These are phyloP conservation scores for Xiphorhynchus elegans DNA, from an alignment of 2,113 vertebrate genomes.

Conservation along the genomic window DNA sequence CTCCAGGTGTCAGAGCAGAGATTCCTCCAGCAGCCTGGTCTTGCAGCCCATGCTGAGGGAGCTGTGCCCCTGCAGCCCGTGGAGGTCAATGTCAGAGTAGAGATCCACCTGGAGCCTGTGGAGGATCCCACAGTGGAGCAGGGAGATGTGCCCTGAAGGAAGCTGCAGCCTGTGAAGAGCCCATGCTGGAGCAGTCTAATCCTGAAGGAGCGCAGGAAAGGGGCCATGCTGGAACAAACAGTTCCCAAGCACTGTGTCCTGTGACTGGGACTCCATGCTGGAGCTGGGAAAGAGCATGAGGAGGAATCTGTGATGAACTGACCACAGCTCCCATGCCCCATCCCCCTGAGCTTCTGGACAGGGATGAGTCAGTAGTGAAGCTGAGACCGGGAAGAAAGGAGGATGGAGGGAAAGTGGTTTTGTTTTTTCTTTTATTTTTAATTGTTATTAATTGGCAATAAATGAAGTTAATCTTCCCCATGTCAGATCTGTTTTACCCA, in stretches of 20 bases:
- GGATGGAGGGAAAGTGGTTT: neutral
- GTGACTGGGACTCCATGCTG: rapidly evolving
- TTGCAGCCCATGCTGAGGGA: neutral
- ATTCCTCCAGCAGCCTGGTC: too few relatives aligned
- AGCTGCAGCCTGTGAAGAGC: rapidly evolving
- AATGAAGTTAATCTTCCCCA: neutral
- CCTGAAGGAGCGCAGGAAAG: neutral
- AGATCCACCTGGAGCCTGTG: neutral
- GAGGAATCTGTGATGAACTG: neutral
- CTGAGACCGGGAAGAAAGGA: neutral
- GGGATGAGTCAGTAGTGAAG: neutral
- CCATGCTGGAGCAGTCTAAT: neutral
- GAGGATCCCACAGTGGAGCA: rapidly evolving
- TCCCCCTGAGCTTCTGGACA: rapidly evolving
- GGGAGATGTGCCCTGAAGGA: neutral
- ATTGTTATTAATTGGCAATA: neutral
- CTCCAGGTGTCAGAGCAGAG: rapidly evolving
- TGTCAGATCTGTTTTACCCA: neutral
- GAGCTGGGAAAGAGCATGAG: neutral
- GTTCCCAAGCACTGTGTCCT: neutral
- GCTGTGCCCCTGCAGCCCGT: rapidly evolving
- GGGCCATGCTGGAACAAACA: neutral
- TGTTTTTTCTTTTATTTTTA: neutral
- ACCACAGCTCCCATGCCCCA: rapidly evolving
- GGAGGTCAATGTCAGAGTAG: neutral